Evolutionary conservation across 1,140 invertebrate genomes (phyloP).

Genomic region (Saccostrea glomerata): DNA sequence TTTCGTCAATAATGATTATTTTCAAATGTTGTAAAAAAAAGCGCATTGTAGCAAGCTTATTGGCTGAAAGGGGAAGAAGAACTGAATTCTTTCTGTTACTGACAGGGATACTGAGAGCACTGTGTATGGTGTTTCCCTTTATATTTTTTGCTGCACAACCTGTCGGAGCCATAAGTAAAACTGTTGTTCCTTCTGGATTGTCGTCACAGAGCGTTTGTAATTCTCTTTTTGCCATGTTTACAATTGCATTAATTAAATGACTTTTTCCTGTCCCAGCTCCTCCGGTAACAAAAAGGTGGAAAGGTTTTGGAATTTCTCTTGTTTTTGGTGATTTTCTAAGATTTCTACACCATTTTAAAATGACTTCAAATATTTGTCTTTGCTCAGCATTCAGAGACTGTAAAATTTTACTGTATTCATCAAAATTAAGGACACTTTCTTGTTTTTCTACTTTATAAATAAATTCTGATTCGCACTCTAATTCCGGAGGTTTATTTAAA

Average conservation of each 20-base stretch:
- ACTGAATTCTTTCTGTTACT: not conserved
- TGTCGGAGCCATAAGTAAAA: slow-evolving; percentile 44
- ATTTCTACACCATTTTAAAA: not conserved
- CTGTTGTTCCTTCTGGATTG: slow-evolving; percentile 29
- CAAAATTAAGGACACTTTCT: not conserved
- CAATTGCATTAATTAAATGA: not conserved
- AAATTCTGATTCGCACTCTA: not conserved
- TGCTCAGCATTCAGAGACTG: not conserved
- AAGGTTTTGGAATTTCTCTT: not conserved
- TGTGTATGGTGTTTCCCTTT: slow-evolving; percentile 45
- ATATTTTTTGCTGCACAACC: slow-evolving; percentile 41
- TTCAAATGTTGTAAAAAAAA: too few relatives aligned
- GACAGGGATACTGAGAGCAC: not conserved
- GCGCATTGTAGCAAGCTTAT: slow-evolving; percentile 1
- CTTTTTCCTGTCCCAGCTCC: slow-evolving; percentile 5
- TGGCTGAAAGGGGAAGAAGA: not conserved
- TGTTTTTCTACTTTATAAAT: not conserved
- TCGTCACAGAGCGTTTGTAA: too few relatives aligned
- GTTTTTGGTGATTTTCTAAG: not conserved
- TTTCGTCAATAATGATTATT: too few relatives aligned
- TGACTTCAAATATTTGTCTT: not conserved
- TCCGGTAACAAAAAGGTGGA: not conserved
- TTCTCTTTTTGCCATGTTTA: not conserved
- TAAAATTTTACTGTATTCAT: not conserved
- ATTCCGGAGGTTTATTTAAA: not conserved